These are phyloP conservation scores for Zaprionus lineosus DNA, from an alignment of 2,888 invertebrate genomes.

Conservation along the genomic window DNA sequence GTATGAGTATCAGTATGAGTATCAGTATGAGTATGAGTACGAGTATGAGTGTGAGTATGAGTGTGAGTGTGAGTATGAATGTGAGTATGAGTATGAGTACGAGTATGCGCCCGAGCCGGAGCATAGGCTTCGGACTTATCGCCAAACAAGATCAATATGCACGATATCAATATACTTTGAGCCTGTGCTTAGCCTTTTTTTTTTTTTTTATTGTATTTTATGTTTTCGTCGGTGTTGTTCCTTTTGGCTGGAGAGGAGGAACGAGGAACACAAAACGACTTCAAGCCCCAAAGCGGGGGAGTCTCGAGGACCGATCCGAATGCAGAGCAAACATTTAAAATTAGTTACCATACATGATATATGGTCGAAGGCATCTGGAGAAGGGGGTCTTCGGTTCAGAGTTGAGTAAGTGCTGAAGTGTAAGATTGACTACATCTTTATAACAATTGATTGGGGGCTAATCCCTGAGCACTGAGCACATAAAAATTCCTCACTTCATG, in stretches of 20 bases:
- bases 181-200: background rate
- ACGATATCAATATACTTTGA: constrained; percentile 82
- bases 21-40: constrained; percentile 35
- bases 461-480: too few species aligned
- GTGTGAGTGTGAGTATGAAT: too few species aligned
- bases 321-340: constrained; percentile 27
- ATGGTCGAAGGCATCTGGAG: too few species aligned
- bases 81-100: constrained; percentile 13
- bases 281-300: constrained; percentile 25
- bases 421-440: too few species aligned
- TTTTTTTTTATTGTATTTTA: constrained; percentile 4
- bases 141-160: constrained; percentile 83
- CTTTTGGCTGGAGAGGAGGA: constrained; percentile 35
- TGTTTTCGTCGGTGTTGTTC: constrained; percentile 41
- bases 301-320: background rate
- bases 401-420: too few species aligned
- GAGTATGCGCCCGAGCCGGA: too few species aligned
- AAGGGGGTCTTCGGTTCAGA: too few species aligned
- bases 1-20: constrained; percentile 18
- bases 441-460: too few species aligned
- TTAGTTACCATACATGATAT: constrained; percentile 25
- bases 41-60: constrained; percentile 14
- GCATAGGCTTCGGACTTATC: constrained; percentile 77
- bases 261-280: constrained; percentile 25
- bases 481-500: too few species aligned